Percentiles rank a stretch among this genome's conserved stretches.
Conservation (phyloP, 2,113 vertebrate genomes). For the Suncus etruscus region DNA sequence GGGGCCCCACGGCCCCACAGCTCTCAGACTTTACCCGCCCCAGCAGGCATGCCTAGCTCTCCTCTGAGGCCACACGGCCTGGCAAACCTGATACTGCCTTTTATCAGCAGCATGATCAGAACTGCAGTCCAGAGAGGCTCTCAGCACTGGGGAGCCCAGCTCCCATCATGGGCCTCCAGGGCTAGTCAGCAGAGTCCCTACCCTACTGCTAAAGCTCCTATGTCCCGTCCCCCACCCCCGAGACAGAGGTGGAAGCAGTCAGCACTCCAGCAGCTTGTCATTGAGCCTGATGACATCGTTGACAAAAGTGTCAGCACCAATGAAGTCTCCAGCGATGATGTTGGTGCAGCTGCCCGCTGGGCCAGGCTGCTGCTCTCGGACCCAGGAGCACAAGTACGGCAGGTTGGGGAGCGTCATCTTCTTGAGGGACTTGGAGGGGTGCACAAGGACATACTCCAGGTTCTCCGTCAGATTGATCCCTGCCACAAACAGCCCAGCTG, state of each 20-base stretch:
- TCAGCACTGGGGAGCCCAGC: too few species aligned
- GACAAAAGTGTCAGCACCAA: slow-evolving; percentile 89
- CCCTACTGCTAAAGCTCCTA: too few species aligned
- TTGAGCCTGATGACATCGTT: slow-evolving; percentile 91
- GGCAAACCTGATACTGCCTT: too few species aligned
- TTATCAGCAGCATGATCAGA: too few species aligned
- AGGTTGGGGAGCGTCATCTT: slow-evolving; percentile 88
- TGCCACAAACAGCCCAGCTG: slow-evolving; percentile 92
- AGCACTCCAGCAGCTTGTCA: slow-evolving; percentile 82
- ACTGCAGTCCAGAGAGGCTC: too few species aligned
- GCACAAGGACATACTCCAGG: slow-evolving; percentile 86
- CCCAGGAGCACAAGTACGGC: slow-evolving; percentile 88
- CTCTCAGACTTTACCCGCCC: too few species aligned
- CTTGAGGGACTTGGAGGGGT: slow-evolving; percentile 87
- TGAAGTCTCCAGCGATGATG: slow-evolving; percentile 95
- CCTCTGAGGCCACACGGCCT: too few species aligned
- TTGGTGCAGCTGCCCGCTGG: slow-evolving; percentile 86
- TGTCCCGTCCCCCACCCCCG: not conserved
- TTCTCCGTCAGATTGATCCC: slow-evolving; percentile 94
- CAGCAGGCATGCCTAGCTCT: too few species aligned
- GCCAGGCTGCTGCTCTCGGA: slow-evolving; percentile 91
- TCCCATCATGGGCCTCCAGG: too few species aligned
- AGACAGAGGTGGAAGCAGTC: not conserved
- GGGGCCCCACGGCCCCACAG: too few species aligned
- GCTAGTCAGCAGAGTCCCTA: too few species aligned